Evolutionary conservation across 2,113 vertebrate genomes (phyloP), one percentile per base, ranked within the genome.

Genomic region (Argyrosomus japonicus): DNA sequence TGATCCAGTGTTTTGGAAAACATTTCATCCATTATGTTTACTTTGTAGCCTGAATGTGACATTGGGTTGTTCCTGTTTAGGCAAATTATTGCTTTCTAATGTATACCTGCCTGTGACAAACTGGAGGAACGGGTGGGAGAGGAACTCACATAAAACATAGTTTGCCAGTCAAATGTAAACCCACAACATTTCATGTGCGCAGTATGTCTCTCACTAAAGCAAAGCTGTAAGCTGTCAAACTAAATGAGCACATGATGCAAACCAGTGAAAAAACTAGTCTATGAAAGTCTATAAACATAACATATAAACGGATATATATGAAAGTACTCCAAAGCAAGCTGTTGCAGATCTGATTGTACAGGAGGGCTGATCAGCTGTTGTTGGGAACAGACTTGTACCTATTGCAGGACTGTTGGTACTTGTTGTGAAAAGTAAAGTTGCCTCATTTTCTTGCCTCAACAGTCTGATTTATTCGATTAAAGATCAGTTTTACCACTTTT

Each of bases 141-240:
- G 54, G 48, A 58, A n/a, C 51, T 51, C 36, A 21, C 23, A 50
- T 11, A 15, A 51, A 63, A 23, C 40, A 27, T 47, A 17, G 14
- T 86, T 87, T 84, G 71, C 68, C 1, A 74, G 61, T 77, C 84
- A 86, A 86, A 90, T 87, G 1, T 17, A 51, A 77, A 15, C 13
- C 61, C 57, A 6, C 54, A 61, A n/a, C 1, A 47, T 45, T 12
- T 11, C 12, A 32, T 4, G 17, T 61, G 11, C 23, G 51, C 23
- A 27, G 32, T 43, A 27, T 56, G 48, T 10, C 2, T 57, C 7
- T 18, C 2, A 11, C 2, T 8, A 50, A 76, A 83, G 83, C 69
- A 78, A 74, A 84, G 81, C 81, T 77, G 62, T 1, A 65, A 60
- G 80, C 65, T 60, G 71, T 25, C 9, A 51, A 70, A 53, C 83